Conservation (phyloP, 2,113 vertebrate genomes). For the Phaetusa simplex region DNA sequence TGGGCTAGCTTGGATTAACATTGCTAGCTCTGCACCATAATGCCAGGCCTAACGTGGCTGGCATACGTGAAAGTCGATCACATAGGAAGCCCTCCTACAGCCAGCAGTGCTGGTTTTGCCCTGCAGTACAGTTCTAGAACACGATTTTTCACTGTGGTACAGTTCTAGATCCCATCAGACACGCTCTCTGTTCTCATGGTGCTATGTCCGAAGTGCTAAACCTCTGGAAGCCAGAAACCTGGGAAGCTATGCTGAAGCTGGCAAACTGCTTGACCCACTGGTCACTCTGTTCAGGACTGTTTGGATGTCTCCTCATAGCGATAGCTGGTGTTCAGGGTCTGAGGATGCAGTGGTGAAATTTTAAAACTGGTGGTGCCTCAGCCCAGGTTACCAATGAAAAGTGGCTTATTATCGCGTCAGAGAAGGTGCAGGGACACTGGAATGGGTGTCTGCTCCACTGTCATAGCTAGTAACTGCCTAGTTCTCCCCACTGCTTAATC, state of each 20-base stretch:
- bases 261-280: not conserved
- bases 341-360: not conserved
- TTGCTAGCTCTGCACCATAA: not conserved
- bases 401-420: not conserved
- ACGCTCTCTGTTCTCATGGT: not conserved
- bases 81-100: not conserved
- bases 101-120: not conserved
- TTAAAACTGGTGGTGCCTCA: not conserved
- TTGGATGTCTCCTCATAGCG: not conserved
- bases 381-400: not conserved
- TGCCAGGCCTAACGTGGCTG: accelerated
- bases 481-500: not conserved
- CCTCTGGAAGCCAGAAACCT: not conserved
- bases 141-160: not conserved
- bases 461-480: not conserved
- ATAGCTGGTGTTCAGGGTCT: not conserved
- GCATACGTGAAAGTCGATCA: accelerated
- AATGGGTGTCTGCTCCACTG: not conserved
- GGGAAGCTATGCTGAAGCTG: not conserved
- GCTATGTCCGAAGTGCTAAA: not conserved
- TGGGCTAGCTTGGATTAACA: not conserved
- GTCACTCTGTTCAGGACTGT: not conserved
- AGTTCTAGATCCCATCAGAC: not conserved
- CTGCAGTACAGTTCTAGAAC: too few relatives aligned
- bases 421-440: not conserved